Percentiles rank a stretch among this genome's conserved stretches.
These are phyloP conservation scores for Leptura quadrifasciata DNA, from an alignment of 2,888 invertebrate genomes.

Conservation along the genomic window DNA sequence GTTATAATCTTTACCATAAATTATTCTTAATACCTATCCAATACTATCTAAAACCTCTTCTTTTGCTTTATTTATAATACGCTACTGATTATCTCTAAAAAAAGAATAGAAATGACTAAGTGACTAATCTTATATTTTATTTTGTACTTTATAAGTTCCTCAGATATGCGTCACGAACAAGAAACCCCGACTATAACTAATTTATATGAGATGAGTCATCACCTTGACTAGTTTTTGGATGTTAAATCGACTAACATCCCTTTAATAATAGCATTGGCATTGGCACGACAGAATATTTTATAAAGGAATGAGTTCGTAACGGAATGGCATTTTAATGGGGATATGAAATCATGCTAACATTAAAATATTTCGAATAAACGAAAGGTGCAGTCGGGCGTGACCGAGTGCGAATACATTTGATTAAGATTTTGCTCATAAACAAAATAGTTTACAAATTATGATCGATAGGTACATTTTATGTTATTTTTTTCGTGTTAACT, in stretches of 20 bases:
- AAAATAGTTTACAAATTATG: too few species aligned
- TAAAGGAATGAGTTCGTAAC: not conserved
- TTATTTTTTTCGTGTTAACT: too few species aligned
- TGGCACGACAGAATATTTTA: constrained; percentile 9
- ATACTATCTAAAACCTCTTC: too few species aligned
- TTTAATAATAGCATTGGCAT: not conserved
- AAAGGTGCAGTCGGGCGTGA: too few species aligned
- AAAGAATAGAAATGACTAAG: not conserved
- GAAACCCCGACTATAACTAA: not conserved
- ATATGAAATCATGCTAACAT: too few species aligned
- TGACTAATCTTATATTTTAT: constrained; percentile 1
- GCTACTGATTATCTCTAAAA: not conserved
- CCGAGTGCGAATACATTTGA: too few species aligned
- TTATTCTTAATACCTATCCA: too few species aligned
- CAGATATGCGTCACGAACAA: constrained; percentile 11
- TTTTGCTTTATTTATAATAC: not conserved
- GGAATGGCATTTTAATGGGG: not conserved
- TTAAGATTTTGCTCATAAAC: too few species aligned
- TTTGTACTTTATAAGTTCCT: constrained; percentile 8
- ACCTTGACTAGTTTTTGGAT: not conserved
- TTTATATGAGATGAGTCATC: constrained; percentile 24
- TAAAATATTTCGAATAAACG: too few species aligned
- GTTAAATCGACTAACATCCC: not conserved
- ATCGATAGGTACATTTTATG: too few species aligned
- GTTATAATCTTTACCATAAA: too few species aligned